Evolutionary conservation across 2,113 vertebrate genomes (phyloP), one percentile per base, ranked within the genome.

Genomic region (Callorhinus ursinus): DNA sequence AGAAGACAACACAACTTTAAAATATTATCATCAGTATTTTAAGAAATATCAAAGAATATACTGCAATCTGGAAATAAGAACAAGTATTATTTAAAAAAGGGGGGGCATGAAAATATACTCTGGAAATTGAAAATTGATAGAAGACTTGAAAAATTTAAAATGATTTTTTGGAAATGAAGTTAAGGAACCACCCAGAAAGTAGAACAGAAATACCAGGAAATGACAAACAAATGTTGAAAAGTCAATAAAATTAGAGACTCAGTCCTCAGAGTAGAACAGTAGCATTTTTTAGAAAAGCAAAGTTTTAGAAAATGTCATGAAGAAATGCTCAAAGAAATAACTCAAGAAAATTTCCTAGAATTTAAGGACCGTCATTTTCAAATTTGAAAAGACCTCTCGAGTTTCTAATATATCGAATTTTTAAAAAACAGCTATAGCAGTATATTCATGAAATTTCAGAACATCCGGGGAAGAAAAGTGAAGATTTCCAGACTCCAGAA

Each of bases 171-270:
- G 61, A 89, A 53, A 84, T 88, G 18, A 80, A 69, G 11, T 80
- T 65, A 57, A 69, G 39, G 88, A 90, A 96, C 28, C 71, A 96
- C 22, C 39, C 22, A 67, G 74, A 86, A 93, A 72, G 1, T 77
- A 77, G n/a, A 92, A 82, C 57, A 89, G 88, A 96, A 88, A 77
- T 57, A 77, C 10, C 77, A 96, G 31, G 55, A 92, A 84, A 77
- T 89, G 36, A 81, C 93, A 93, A 88, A 49, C 5, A 69, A 57
- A 71, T 39, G 49, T 49, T 49, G 24, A 88, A 95, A 33, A 88
- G 5, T n/a, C 18, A 46, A 82, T 16, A 79, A 83, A 51, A 82
- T 14, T 57, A 59, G 21, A 83, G 2, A 46, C 24, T 61, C 42
- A n/a, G 3, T 49, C 28, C 8, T 76, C 72, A 76, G 72, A 76